phyloP scores from a whole-genome alignment of 2,797 vertebrate genomes.

The Threskiornis aethiopicus region DNA sequence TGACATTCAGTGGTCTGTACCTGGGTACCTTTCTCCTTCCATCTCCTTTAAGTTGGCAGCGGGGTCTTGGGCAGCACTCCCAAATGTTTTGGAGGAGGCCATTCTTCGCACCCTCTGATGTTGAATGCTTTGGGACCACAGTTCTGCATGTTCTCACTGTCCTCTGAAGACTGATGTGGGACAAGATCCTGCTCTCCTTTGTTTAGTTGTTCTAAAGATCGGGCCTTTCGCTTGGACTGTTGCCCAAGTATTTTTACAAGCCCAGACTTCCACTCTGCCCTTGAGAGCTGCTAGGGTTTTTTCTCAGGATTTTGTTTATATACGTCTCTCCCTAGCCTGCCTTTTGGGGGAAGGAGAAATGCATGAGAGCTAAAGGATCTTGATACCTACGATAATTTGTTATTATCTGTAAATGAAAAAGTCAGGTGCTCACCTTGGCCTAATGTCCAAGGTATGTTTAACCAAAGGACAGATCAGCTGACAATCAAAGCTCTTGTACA shows the following conservation, averaged over 20 bases:
- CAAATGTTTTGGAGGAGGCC: background rate
- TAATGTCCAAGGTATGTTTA: background rate
- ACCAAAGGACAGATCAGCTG: background rate
- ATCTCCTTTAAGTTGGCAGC: background rate
- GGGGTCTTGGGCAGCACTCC: background rate
- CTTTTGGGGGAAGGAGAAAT: background rate
- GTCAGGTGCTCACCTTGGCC: background rate
- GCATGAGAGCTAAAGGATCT: background rate
- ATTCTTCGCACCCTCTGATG: background rate
- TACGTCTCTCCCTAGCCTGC: background rate
- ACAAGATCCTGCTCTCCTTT: background rate
- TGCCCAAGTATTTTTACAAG: slow-evolving; percentile 36
- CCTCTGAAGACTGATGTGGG: background rate
- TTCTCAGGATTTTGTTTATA: background rate
- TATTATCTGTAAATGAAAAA: background rate
- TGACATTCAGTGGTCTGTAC: background rate
- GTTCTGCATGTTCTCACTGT: background rate
- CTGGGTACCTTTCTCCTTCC: background rate
- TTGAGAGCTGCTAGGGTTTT: background rate
- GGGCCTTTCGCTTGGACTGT: background rate
- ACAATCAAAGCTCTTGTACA: background rate
- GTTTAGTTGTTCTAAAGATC: background rate
- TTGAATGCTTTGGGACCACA: background rate
- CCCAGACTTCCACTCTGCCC: slow-evolving; percentile 33
- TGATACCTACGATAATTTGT: background rate